phyloP scores from a whole-genome alignment of 2,797 vertebrate genomes.

The Neosilurus mollespiculum region DNA sequence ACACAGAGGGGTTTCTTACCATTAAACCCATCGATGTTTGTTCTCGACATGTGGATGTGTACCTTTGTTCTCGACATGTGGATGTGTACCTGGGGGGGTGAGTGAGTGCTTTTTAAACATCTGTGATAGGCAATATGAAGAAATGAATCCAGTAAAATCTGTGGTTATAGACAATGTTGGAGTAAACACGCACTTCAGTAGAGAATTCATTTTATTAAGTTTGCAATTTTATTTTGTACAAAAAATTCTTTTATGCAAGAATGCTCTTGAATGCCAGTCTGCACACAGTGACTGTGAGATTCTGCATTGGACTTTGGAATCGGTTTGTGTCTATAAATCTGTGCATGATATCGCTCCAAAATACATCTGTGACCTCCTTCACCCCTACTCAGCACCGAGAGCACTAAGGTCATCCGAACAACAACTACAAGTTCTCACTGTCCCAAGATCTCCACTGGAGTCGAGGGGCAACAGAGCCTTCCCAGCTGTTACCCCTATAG shows the following conservation, averaged over 20 bases:
- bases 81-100: not conserved
- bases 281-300: too few relatives aligned
- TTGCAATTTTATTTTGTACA: not conserved
- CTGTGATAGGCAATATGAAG: not conserved
- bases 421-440: too few relatives aligned
- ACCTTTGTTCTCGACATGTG: not conserved
- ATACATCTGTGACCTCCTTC: too few relatives aligned
- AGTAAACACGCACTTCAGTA: not conserved
- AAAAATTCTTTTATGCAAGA: not conserved
- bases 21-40: not conserved
- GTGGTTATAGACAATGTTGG: not conserved
- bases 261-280: not conserved
- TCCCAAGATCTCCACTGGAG: too few relatives aligned
- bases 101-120: not conserved
- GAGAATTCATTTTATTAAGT: not conserved
- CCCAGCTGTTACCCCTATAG: too few relatives aligned
- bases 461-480: too few relatives aligned
- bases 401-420: too few relatives aligned
- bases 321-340: too few relatives aligned
- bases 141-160: not conserved
- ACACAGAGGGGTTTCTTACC: conserved; percentile 10
- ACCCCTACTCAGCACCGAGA: too few relatives aligned
- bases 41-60: not conserved
- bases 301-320: too few relatives aligned
- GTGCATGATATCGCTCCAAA: too few relatives aligned